phyloP scores from a whole-genome alignment of 2,888 invertebrate species.

The Drosophila pseudotalamancana region DNA sequence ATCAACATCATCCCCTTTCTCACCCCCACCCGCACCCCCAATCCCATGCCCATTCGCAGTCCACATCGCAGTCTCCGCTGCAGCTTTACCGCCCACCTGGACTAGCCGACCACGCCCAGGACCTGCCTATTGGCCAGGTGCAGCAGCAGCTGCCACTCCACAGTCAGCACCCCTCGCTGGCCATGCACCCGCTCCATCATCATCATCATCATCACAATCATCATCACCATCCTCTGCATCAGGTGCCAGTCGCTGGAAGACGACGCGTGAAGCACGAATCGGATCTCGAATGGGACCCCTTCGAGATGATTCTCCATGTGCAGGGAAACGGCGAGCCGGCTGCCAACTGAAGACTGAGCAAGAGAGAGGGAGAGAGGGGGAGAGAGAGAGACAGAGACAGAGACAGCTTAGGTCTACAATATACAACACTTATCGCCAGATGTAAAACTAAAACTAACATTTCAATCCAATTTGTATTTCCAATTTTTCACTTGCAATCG shows the following conservation, averaged over 20 bases:
- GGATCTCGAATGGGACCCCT: constrained; percentile 82
- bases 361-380: neutral
- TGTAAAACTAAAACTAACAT: constrained; percentile 57
- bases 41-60: constrained; percentile 34
- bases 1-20: constrained; percentile 59
- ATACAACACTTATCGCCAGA: constrained; percentile 56
- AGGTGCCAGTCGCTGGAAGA: constrained; percentile 25
- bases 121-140: constrained; percentile 71
- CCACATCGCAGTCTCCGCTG: too few species aligned
- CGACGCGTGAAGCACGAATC: constrained; percentile 79
- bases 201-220: constrained; percentile 13
- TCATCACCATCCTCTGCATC: constrained; percentile 32
- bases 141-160: constrained; percentile 66
- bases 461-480: constrained; percentile 59
- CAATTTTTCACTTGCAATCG: constrained; percentile 50
- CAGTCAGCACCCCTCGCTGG: constrained; percentile 47
- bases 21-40: constrained; percentile 32
- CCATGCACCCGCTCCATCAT: constrained; percentile 53
- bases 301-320: constrained; percentile 82
- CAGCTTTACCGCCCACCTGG: constrained; percentile 62
- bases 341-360: constrained; percentile 72
- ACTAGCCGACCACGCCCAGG: constrained; percentile 69
- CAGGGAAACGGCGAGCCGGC: constrained; percentile 78
- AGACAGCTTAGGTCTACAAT: constrained; percentile 38
- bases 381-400: constrained; percentile 25